A percentile compares a stretch with the other conserved stretches of the same genome.
phyloP scores from a whole-genome alignment of 2,113 vertebrate species.

The Dipodomys stephensi region DNA sequence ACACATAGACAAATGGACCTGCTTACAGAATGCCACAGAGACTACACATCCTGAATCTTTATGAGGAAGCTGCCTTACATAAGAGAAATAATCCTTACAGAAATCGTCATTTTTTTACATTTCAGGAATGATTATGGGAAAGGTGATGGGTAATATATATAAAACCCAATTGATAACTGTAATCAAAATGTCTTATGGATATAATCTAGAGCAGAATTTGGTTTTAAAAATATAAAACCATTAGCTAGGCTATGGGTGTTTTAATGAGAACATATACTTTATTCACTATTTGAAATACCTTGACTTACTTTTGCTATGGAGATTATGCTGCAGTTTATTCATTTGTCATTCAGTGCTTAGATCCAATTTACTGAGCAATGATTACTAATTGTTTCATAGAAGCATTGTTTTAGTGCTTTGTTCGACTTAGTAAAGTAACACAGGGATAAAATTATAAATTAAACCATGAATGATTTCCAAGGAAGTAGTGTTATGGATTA shows the following conservation, averaged over 20 bases:
- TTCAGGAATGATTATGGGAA: conserved; percentile 58
- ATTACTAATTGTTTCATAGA: conserved; percentile 27
- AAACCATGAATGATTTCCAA: not conserved
- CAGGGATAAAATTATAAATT: not conserved
- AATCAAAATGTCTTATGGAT: conserved; percentile 69
- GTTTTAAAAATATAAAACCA: conserved; percentile 75
- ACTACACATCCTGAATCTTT: conserved; percentile 36
- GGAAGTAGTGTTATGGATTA: not conserved
- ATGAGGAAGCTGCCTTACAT: conserved; percentile 12
- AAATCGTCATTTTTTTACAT: conserved; percentile 35
- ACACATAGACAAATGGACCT: conserved; percentile 56
- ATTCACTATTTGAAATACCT: conserved; percentile 64
- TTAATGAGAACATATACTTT: conserved; percentile 73
- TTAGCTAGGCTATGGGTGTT: conserved; percentile 62
- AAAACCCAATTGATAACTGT: conserved; percentile 65
- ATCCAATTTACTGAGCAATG: not conserved
- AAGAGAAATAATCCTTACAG: conserved; percentile 48
- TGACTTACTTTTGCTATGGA: conserved; percentile 65
- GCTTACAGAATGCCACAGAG: conserved; percentile 55
- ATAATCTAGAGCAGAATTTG: conserved; percentile 67
- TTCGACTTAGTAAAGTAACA: conserved; percentile 61
- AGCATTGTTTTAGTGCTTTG: conserved; percentile 33
- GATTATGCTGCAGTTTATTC: conserved; percentile 72
- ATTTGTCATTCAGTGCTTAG: conserved; percentile 46
- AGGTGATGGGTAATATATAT: conserved; percentile 50